Evolutionary conservation across 2,888 invertebrate genomes (phyloP).

Genomic region (Noctua fimbriata): DNA sequence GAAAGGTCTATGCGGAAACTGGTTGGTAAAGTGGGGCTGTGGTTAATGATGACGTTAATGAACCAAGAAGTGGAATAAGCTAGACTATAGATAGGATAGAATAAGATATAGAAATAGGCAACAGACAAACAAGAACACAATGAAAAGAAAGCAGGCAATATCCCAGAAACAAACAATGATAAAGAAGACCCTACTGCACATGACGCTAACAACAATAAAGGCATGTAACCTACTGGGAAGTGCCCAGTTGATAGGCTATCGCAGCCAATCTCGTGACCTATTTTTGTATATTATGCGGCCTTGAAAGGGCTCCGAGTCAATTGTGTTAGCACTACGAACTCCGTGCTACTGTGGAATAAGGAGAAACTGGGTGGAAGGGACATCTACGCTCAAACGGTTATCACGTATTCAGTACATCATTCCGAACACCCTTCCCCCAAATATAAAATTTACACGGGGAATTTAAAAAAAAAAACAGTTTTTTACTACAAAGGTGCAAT

Average conservation of each 20-base stretch:
- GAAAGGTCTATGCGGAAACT: not conserved
- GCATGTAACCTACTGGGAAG: conserved; percentile 40
- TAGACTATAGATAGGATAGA: not conserved
- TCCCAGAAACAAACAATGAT: not conserved
- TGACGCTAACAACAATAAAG: conserved; percentile 24
- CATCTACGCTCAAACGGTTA: not conserved
- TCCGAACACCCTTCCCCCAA: not conserved
- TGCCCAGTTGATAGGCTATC: conserved; percentile 50
- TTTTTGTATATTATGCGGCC: conserved; percentile 57
- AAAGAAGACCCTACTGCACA: conserved; percentile 21
- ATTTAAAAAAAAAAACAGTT: not conserved
- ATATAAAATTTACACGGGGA: not conserved
- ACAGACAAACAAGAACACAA: not conserved
- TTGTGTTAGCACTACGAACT: conserved; percentile 47
- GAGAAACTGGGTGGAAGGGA: not conserved
- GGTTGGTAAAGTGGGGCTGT: not conserved
- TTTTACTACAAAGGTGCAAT: not conserved
- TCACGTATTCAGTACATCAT: not conserved
- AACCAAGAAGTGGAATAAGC: not conserved
- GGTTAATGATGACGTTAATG: not conserved
- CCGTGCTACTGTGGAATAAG: not conserved
- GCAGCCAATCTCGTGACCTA: conserved; percentile 57
- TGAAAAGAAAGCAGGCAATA: not conserved
- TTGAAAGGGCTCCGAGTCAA: conserved; percentile 63
- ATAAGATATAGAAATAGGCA: not conserved